Evolutionary conservation across 35 echinoderm and acorn worm species (phyloP).

Genomic region (Eucidaris tribuloides): DNA sequence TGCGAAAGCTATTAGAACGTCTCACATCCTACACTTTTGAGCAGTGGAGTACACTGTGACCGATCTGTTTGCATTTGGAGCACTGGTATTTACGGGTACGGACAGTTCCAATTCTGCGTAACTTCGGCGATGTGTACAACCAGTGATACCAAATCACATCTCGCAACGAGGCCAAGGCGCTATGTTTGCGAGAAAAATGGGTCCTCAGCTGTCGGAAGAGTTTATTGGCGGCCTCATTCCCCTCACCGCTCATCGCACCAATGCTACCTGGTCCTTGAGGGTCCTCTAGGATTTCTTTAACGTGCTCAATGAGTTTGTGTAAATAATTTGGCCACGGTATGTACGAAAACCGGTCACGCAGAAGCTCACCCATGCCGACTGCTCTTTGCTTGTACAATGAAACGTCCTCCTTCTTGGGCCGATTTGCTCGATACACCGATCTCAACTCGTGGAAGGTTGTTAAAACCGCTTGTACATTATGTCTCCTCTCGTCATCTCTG

Average conservation of each 20-base stretch:
- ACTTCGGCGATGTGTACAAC: neutral
- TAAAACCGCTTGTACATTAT: too few relatives aligned
- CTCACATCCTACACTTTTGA: neutral
- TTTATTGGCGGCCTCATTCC: slow-evolving; percentile 35
- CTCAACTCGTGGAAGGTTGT: neutral
- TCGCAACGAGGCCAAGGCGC: neutral
- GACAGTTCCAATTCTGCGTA: neutral
- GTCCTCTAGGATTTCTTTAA: slow-evolving; percentile 20
- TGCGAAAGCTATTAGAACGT: too few relatives aligned
- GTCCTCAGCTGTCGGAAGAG: neutral
- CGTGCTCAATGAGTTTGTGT: slow-evolving; percentile 41
- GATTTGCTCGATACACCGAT: neutral
- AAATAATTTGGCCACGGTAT: slow-evolving; percentile 37
- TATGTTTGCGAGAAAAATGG: neutral
- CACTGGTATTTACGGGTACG: neutral
- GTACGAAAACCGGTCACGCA: neutral
- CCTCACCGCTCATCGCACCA: slow-evolving; percentile 20
- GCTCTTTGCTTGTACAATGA: neutral
- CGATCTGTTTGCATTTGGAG: neutral
- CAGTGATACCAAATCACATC: slow-evolving; percentile 34
- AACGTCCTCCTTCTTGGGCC: neutral
- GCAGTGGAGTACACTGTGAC: neutral
- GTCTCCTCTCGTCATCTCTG: too few relatives aligned
- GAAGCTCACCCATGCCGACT: neutral
- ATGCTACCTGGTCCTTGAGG: slow-evolving; percentile 15